phyloP scores from a whole-genome alignment of 2,113 vertebrate species.

The Amphiprion ocellaris region DNA sequence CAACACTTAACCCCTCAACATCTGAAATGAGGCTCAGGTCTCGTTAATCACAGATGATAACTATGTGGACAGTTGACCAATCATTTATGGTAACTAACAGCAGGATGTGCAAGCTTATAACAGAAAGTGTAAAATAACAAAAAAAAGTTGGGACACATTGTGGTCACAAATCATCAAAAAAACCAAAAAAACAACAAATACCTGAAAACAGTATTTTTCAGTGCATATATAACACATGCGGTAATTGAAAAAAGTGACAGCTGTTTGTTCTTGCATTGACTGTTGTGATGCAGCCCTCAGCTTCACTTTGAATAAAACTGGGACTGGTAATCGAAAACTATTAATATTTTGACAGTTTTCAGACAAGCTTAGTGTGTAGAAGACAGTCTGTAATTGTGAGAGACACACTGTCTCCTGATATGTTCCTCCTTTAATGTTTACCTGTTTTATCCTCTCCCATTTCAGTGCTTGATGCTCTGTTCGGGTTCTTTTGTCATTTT shows the following conservation, averaged over 20 bases:
- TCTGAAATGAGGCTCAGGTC: background rate
- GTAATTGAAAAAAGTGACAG: background rate
- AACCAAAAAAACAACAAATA: background rate
- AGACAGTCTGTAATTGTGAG: constrained; percentile 15
- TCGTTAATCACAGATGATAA: too few species aligned
- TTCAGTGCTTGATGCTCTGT: constrained; percentile 5
- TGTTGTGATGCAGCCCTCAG: background rate
- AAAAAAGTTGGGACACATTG: too few species aligned
- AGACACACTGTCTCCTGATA: constrained; percentile 3
- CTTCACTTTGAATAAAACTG: background rate
- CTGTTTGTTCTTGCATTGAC: background rate
- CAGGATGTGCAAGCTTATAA: too few species aligned
- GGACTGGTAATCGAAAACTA: background rate
- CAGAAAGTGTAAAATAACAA: too few species aligned
- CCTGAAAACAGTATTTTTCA: background rate
- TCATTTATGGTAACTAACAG: too few species aligned
- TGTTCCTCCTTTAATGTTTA: constrained; percentile 30
- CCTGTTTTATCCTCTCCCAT: background rate
- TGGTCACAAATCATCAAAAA: background rate
- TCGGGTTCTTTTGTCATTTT: constrained; percentile 7
- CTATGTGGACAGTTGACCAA: too few species aligned
- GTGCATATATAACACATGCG: background rate
- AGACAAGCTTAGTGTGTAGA: background rate
- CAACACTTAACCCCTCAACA: background rate
- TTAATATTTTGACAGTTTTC: background rate